These are phyloP conservation scores for Lasius platythorax DNA, from an alignment of 2,888 invertebrate species.

Conservation along the genomic window DNA sequence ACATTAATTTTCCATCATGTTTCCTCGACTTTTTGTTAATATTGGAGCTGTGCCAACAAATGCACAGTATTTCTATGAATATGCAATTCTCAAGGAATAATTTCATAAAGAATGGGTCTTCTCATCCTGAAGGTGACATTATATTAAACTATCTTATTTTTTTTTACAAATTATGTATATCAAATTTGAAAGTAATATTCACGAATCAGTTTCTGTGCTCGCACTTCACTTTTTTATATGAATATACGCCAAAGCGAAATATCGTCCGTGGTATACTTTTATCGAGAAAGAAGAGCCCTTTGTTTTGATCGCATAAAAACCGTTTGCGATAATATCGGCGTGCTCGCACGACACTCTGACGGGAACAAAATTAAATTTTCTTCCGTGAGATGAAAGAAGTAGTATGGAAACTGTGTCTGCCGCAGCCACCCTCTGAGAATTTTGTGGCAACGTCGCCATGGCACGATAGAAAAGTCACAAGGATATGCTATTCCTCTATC, in stretches of 20 bases:
- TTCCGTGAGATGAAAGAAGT: conserved; percentile 55
- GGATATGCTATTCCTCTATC: conserved; percentile 55
- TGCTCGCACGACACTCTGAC: neutral
- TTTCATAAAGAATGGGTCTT: neutral
- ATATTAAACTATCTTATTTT: neutral
- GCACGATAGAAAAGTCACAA: conserved; percentile 43
- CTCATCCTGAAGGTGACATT: neutral
- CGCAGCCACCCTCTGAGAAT: conserved; percentile 14
- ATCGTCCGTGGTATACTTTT: neutral
- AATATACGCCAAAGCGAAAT: neutral
- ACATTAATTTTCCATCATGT: conserved; percentile 47
- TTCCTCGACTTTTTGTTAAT: conserved; percentile 41
- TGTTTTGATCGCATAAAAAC: conserved; percentile 31
- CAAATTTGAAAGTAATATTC: neutral
- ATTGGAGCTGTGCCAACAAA: conserved; percentile 41
- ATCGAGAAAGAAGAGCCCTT: neutral
- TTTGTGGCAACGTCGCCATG: conserved; percentile 11
- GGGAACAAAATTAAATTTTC: conserved; percentile 58
- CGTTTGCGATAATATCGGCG: conserved; percentile 39
- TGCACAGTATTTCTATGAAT: conserved; percentile 47
- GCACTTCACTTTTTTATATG: neutral
- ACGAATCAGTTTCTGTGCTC: neutral
- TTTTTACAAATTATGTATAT: conserved; percentile 4
- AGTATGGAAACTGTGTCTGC: conserved; percentile 37
- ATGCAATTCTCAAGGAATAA: conserved; percentile 18